These are phyloP conservation scores for Heteronetta atricapilla DNA, from an alignment of 2,113 vertebrate species.

Conservation along the genomic window DNA sequence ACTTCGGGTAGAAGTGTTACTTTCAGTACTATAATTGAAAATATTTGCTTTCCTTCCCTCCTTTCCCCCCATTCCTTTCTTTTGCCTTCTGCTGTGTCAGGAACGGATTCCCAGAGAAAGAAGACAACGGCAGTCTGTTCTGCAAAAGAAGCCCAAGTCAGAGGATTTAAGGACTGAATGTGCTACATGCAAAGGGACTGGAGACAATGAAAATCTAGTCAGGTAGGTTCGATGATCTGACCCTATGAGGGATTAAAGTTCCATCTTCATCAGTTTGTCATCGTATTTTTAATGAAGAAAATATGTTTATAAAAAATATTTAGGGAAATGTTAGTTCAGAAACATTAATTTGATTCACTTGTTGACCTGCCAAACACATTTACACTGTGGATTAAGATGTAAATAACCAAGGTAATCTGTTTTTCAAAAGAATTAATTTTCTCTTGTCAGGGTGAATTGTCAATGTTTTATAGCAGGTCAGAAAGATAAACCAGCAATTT, in stretches of 20 bases:
- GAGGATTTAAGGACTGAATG: conserved; percentile 95
- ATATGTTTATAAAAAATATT: neutral
- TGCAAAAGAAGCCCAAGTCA: conserved; percentile 94
- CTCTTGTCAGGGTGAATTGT: neutral
- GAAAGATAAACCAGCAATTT: conserved; percentile 40
- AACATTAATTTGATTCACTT: conserved; percentile 64
- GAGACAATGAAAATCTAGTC: conserved; percentile 97
- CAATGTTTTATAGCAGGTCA: neutral
- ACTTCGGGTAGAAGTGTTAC: neutral
- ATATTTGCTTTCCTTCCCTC: conserved; percentile 42
- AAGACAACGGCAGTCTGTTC: conserved; percentile 87
- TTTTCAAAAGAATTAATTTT: conserved; percentile 45
- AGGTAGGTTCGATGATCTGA: conserved; percentile 81
- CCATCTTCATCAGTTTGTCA: conserved; percentile 74
- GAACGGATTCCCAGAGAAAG: conserved; percentile 91
- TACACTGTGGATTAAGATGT: conserved; percentile 74
- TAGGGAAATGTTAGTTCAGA: conserved; percentile 2
- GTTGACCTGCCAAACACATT: conserved; percentile 77
- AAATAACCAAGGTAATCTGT: conserved; percentile 60
- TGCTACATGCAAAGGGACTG: conserved; percentile 91
- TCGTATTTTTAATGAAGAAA: conserved; percentile 34
- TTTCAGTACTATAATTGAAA: conserved; percentile 24
- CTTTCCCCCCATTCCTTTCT: neutral
- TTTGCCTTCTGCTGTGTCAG: conserved; percentile 73
- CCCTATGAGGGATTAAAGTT: conserved; percentile 74